Base-by-base conservation (phyloP, 1,140 invertebrate species). In the Vanessa tameamea region DNA sequence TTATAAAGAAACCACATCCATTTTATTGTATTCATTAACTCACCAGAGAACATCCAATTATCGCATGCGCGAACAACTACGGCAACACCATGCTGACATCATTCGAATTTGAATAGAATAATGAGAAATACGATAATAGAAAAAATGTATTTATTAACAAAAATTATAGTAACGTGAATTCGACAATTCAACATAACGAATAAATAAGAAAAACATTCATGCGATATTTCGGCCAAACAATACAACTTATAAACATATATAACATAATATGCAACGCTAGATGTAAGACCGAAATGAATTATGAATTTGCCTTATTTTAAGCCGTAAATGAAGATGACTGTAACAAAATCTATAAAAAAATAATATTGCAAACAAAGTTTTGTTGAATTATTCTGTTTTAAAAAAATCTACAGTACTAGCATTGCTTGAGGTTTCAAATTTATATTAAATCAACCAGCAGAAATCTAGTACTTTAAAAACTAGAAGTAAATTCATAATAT, bases 141-240 rank as follows among this genome's bases (percentile, higher is more conserved):
- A 83, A 90, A 89, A 88, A 88, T 85, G 82, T 90, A 88, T 92
- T 92, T 92, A 91, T 91, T 87, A 90, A 89, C 87, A 92, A 92
- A 92, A 88, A 87, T 84, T 84, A 77, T 84, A 85, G 79, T 87
- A 89, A 85, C 82, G 86, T 87, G 83, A 85, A 84, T 79, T 88
- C 84, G 90, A 91, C 87, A 87, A 86, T 87, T 86, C 78, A 88
- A 89, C 88, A 84, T 89, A 89, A 92, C 85, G 84, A 89, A 86
- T 89, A 89, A 85, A 90, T 88, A 83, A 88, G 31, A 37, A 83
- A 84, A 87, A 91, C 91, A 91, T 87, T 80, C 90, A 92, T 92
- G 87, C 91, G 83, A 85, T 87, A 86, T 91, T 87, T 84, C 86
- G 83, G 82, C 83, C 89, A 92, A 88, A 87, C 88, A 88, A 82